Evolutionary conservation across 1,140 invertebrate species (phyloP), one percentile per base, ranked within the genome.

Genomic region (Lasioglossum albipes): DNA sequence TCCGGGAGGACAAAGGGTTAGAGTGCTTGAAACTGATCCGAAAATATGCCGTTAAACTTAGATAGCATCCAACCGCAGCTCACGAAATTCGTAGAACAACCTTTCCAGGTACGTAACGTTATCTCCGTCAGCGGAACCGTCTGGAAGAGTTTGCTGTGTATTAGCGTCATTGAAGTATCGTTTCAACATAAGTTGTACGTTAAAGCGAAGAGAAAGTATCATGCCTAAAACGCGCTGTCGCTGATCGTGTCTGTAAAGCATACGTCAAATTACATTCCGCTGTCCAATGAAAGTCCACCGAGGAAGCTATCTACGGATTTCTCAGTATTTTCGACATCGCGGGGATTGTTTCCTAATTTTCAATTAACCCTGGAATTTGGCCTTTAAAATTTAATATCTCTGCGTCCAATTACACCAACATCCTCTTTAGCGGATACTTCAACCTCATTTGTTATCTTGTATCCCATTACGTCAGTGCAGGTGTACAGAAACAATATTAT

Each of bases 181-280:
- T 59, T 59, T 12, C n/a, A 12, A 64, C 68, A 41, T 71, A 71
- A 64, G 71, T 75, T 74, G 64, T 41, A 42, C 64, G 27, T 73
- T 65, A 27, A 57, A 64, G 18, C 52, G 66, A 54, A 22, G 82
- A 75, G 76, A 84, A 84, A 84, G 79, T 61, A 27, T 62, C 49
- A 59, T 45, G 52, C 18, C n/a, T 42, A 61, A 64, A 85, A 69
- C 22, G 36, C 31, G 59, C 31, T 41, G 45, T 20, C 70, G 62
- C 59, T 27, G 41, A 52, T 27, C 31, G 31, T 59, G 61, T 70
- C 59, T 42, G 54, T 45, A 49, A 74, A 49, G 59, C 79, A 71
- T 66, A 67, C 79, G 67, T 64, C 80, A 54, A 75, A 86, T 86
- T 85, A 84, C 75, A 61, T 69, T 72, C 71, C 49, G 66, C 52